Conservation (phyloP, 2,888 invertebrate species). For the Tridacna crocea region DNA sequence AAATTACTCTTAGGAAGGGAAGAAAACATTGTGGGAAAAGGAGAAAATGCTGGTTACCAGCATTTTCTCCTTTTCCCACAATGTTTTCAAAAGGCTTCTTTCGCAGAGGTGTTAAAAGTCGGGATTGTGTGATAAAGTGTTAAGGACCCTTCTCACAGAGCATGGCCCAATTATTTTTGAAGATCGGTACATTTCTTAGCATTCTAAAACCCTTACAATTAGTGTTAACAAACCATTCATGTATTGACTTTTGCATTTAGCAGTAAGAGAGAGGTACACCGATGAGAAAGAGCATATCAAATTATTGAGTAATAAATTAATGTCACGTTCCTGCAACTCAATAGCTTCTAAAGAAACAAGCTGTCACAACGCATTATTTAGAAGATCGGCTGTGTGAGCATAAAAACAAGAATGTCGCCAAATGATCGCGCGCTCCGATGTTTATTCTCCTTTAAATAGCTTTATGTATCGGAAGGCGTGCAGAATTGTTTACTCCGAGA, state of each 20-base stretch:
- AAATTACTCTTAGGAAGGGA: too few relatives aligned
- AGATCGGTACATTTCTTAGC: too few relatives aligned
- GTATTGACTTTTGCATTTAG: too few relatives aligned
- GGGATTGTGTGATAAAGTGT: background rate
- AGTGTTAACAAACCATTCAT: too few relatives aligned
- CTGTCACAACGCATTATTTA: background rate
- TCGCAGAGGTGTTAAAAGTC: background rate
- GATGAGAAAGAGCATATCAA: background rate
- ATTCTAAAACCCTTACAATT: too few relatives aligned
- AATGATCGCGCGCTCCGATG: background rate
- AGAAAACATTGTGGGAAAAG: too few relatives aligned
- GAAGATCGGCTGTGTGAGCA: background rate
- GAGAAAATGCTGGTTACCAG: too few relatives aligned
- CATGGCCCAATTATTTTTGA: too few relatives aligned
- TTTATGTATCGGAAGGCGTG: background rate
- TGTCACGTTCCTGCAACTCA: background rate
- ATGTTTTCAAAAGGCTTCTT: background rate
- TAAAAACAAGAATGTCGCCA: background rate
- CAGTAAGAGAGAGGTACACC: too few relatives aligned
- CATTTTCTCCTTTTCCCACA: background rate
- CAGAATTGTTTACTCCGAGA: background rate
- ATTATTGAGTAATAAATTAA: constrained; percentile 4
- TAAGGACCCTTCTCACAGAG: background rate
- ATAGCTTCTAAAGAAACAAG: background rate
- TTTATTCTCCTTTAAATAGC: background rate